Evolutionary conservation across 2,888 invertebrate genomes (phyloP), one percentile per base, ranked within the genome.

Genomic region (Acleris laterana): DNA sequence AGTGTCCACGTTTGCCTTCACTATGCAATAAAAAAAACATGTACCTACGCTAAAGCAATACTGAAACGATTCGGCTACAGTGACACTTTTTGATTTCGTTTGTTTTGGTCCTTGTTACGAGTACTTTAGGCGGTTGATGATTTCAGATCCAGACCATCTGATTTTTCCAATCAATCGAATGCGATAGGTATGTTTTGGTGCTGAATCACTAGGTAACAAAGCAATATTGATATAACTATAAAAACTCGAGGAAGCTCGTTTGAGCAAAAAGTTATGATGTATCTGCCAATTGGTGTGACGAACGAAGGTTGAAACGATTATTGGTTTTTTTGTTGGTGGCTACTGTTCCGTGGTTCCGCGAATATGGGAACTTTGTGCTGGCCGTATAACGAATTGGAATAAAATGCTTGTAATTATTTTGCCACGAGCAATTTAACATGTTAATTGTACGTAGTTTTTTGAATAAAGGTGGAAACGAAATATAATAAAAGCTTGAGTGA

Each of bases 201-300:
- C 38, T 13, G 38, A 38, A 38, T 13, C 38, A 38, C 38, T 38
- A 38, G 38, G 16, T 2, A 11, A 20, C 11, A 38, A 32, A 52
- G 20, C 13, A 32, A 42, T 16, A 19, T 19, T 55, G n/a, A 20
- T 55, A 57, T 56, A 56, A 46, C 50, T 46, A 44, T 25, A 56
- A 66, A 77, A 76, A 71, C 69, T 20, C 17, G 38, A 60, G 69
- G 67, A 51, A 49, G 61, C 69, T 63, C 69, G 68, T 70, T 73
- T 71, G 66, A 56, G 72, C 72, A 82, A 82, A 81, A 81, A 82
- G 69, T 69, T 75, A 42, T 61, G 63, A 74, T 62, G 56, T 68
- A 70, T 66, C 68, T 68, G 72, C 69, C 70, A 76, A 70, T 61
- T 42, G 59, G n/a, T 25, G 57, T 61, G 11, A 53, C 63, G 60